Base-by-base conservation (phyloP, 2,888 invertebrate genomes). In the Mesorhabditis sp. region DNA sequence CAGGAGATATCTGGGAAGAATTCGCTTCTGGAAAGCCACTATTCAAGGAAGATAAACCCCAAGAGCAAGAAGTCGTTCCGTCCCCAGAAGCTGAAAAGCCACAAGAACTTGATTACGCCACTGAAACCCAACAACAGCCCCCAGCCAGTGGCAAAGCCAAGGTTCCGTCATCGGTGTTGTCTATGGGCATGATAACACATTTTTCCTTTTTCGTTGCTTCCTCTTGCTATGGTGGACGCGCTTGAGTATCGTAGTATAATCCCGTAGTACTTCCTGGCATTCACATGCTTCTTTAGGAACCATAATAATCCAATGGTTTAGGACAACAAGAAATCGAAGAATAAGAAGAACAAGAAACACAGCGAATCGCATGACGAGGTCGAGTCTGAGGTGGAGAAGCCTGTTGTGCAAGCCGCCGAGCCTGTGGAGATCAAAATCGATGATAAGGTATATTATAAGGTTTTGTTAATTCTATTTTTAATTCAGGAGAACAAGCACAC, bases 301-400 rank as follows among this genome's bases (percentile, higher is more conserved):
- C 28, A 28, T 28, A 28, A 28, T 28, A 28, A 28, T 28, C 28
- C 7, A 50, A 50, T 13, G 58, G 58, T 13, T 50, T 13, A 50
- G 58, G n/a, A 50, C 10, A 50, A 50, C 58, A 50, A 50, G 58
- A 50, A 50, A n/a, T 13, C 58, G 58, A 50, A 72, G 69, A 70
- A 75, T 69, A 73, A 73, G 70, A 73, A 75, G 70, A 73, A 70
- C 67, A 77, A 75, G 74, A 74, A 72, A 71, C 70, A 72, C 64
- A 72, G 72, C 67, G 77, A 74, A 65, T 50, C 58, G 58, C 28
- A 28, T 28, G 28, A 28, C 28, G 58, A 50, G 58, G 28, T 41
- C 13, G 65, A 43, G 43, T 28, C 28, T 28, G 28, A 28, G 28
- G 28, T 28, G 28, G 28, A 28, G 28, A 28, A 28, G 28, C 28